Conservation (phyloP, 2,113 vertebrate genomes). For the Myiagra hebetior region DNA sequence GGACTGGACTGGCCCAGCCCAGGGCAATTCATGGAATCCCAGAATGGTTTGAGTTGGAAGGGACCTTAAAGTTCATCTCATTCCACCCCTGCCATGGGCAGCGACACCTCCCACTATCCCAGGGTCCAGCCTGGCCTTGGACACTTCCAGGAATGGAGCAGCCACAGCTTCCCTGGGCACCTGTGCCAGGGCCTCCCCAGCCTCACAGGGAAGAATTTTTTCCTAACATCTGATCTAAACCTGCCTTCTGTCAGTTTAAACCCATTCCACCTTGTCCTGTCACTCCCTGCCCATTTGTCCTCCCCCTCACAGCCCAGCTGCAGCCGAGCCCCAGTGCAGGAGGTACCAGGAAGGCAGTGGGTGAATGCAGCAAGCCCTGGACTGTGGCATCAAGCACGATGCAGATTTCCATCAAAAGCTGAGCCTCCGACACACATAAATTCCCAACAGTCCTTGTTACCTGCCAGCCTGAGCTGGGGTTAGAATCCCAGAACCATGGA, state of each 20-base stretch:
- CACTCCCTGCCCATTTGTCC: not conserved
- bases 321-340: not conserved
- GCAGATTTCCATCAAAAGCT: not conserved
- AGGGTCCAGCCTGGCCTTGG: not conserved
- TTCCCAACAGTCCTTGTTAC: not conserved
- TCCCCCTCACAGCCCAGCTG: not conserved
- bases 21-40: not conserved
- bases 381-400: rapidly evolving
- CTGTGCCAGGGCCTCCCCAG: not conserved
- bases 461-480: not conserved
- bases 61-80: not conserved
- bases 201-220: not conserved
- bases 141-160: not conserved
- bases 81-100: not conserved
- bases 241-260: not conserved
- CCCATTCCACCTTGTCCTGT: not conserved
- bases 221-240: not conserved
- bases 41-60: not conserved
- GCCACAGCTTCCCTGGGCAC: not conserved
- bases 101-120: not conserved
- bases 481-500: not conserved
- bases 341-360: not conserved
- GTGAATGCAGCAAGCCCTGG: not conserved
- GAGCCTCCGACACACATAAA: not conserved
- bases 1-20: not conserved